These are phyloP conservation scores for Pseudococcus viburni DNA, from an alignment of 2,888 invertebrate genomes.

Conservation along the genomic window DNA sequence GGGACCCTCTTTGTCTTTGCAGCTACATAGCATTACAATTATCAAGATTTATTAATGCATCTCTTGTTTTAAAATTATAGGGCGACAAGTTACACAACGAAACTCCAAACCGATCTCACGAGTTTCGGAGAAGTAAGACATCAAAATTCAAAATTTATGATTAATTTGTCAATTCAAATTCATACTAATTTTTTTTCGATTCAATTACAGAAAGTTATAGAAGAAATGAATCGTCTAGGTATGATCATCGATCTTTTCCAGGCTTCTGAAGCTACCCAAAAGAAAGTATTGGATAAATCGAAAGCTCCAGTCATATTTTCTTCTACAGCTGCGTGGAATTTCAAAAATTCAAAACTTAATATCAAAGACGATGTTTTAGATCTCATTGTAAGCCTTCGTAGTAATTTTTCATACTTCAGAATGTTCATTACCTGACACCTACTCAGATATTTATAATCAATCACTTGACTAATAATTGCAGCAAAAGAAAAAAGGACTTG, in stretches of 20 bases:
- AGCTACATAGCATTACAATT: too few species aligned
- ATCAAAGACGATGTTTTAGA: conserved; percentile 31
- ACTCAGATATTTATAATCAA: not conserved
- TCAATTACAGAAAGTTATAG: conserved; percentile 78
- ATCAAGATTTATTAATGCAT: not conserved
- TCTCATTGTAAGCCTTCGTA: not conserved
- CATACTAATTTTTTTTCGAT: not conserved
- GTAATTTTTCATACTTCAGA: not conserved
- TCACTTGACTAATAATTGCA: conserved; percentile 19
- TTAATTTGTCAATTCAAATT: too few species aligned
- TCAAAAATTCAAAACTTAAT: not conserved
- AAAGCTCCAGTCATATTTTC: conserved; percentile 88
- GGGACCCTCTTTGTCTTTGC: too few species aligned
- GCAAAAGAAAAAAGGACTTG: conserved; percentile 53
- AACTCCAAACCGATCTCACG: not conserved
- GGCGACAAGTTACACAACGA: not conserved
- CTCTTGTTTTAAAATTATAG: not conserved
- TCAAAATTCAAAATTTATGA: not conserved
- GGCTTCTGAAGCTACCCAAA: conserved; percentile 85
- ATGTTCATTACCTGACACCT: not conserved
- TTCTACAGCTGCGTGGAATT: conserved; percentile 75
- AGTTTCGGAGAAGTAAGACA: conserved; percentile 54
- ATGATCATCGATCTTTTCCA: conserved; percentile 89
- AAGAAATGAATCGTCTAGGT: conserved; percentile 89
- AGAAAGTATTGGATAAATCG: conserved; percentile 81